phyloP scores from a whole-genome alignment of 2,888 invertebrate genomes.

The Escarpia spicata region DNA sequence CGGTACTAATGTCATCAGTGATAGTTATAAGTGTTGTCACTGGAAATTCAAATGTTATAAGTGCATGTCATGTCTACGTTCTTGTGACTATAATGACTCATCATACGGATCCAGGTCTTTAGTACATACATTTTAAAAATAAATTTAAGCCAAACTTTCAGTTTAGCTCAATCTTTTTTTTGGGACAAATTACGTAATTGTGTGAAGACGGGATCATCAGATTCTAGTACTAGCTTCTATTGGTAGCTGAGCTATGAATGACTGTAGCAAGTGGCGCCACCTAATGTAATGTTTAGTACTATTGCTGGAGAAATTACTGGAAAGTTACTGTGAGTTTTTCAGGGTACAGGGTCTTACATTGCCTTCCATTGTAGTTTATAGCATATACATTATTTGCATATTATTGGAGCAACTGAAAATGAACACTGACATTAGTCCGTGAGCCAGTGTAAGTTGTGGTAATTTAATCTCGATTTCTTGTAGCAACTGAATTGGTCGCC shows the following conservation, averaged over 20 bases:
- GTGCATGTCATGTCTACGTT: background rate
- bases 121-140: background rate
- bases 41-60: background rate
- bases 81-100: background rate
- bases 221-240: background rate
- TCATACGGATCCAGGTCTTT: background rate
- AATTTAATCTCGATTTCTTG: background rate
- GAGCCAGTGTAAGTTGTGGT: background rate
- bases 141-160: background rate
- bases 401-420: background rate
- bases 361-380: background rate
- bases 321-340: background rate
- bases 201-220: background rate
- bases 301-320: background rate
- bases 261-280: background rate
- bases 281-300: background rate
- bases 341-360: background rate
- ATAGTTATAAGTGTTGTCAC: background rate
- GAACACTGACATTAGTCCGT: background rate
- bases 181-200: background rate
- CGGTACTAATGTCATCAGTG: background rate
- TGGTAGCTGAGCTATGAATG: background rate
- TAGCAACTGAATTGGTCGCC: constrained; percentile 53
- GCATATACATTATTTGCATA: background rate
- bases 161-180: background rate